Base-by-base conservation (phyloP, 2,888 invertebrate genomes). In the Drosophila dives region DNA sequence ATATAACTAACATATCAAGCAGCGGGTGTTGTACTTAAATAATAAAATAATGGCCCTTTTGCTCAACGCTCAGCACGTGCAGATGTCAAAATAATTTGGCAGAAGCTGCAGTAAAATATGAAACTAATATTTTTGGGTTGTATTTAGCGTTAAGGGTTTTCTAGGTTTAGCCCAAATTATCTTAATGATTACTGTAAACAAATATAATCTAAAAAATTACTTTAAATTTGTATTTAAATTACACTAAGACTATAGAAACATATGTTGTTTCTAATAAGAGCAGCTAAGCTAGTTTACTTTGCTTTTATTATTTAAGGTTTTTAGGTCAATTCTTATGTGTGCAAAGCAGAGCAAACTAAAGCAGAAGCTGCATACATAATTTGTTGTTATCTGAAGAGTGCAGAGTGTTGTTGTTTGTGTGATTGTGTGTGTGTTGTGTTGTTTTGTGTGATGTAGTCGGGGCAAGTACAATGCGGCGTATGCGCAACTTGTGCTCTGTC, bases 401-500 rank as follows among this genome's bases (percentile, higher is more conserved):
- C 38, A 45, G 55, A 50, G 60, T 62, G 23, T 34, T 34, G 34
- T 54, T 23, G 6, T 34, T 36, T 71, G 79, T 56, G 68, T 48
- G 48, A n/a, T n/a, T 45, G 45, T 45, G 40, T 32, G 26, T 29
- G 29, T 29, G 5, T 29, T 29, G 29, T 29, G 50, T 50, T 32
- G 34, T 34, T 11, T 36, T 54, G 54, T 54, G 23, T 48, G 71
- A 61, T 65, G 79, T 63, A 63, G 40, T 65, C 53, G 64, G 49
- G 29, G 17, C 60, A 62, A 70, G 90, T 60, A 88, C 84, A 89
- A 85, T 88, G 89, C 77, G 83, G 75, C 83, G 90, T 80, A 85
- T 86, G 89, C 74, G 87, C 87, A 84, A 84, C 87, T 71, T 86
- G 68, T 89, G 85, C 88, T 83, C 90, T 85, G 86, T 86, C 86